A percentile compares a stretch with the other conserved stretches of the same genome.
phyloP scores from a whole-genome alignment of 2,113 vertebrate species.

The Neoarius graeffei region DNA sequence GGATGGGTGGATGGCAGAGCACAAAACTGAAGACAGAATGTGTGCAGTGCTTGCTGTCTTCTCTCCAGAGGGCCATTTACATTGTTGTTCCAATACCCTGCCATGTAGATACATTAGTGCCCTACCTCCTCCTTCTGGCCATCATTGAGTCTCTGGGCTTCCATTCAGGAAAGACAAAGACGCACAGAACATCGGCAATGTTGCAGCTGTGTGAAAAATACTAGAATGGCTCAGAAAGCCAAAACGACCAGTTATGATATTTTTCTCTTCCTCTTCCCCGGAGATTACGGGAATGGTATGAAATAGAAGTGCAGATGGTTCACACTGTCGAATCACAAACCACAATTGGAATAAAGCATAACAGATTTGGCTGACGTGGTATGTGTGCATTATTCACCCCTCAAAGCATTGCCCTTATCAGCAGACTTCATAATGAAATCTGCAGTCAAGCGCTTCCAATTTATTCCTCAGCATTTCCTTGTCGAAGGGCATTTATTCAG shows the following conservation, averaged over 20 bases:
- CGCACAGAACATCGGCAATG: slow-evolving; percentile 29
- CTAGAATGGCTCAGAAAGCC: slow-evolving; percentile 17
- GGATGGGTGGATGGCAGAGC: slow-evolving; percentile 24
- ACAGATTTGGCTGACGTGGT: slow-evolving; percentile 36
- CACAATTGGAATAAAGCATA: slow-evolving; percentile 40
- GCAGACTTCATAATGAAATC: slow-evolving; percentile 57
- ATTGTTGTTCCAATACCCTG: slow-evolving; percentile 49
- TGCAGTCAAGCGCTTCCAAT: slow-evolving; percentile 54
- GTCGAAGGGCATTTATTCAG: slow-evolving; percentile 38
- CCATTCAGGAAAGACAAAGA: slow-evolving; percentile 37
- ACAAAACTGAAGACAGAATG: slow-evolving; percentile 41
- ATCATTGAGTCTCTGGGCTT: slow-evolving; percentile 36
- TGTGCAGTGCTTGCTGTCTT: slow-evolving; percentile 31
- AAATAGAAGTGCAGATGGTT: slow-evolving; percentile 34
- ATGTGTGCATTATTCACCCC: slow-evolving; percentile 40
- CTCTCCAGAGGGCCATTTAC: slow-evolving; percentile 48
- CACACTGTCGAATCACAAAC: slow-evolving; percentile 34
- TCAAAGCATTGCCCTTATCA: slow-evolving; percentile 46
- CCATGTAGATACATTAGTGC: slow-evolving; percentile 49
- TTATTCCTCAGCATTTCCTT: slow-evolving; percentile 46
- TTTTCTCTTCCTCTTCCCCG: neutral
- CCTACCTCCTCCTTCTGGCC: slow-evolving; percentile 30
- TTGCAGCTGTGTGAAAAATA: slow-evolving; percentile 35
- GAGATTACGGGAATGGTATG: slow-evolving; percentile 33
- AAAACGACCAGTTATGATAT: slow-evolving; percentile 42